These are phyloP conservation scores for Laupala kohalensis DNA, from an alignment of 1,140 invertebrate species.

Conservation along the genomic window DNA sequence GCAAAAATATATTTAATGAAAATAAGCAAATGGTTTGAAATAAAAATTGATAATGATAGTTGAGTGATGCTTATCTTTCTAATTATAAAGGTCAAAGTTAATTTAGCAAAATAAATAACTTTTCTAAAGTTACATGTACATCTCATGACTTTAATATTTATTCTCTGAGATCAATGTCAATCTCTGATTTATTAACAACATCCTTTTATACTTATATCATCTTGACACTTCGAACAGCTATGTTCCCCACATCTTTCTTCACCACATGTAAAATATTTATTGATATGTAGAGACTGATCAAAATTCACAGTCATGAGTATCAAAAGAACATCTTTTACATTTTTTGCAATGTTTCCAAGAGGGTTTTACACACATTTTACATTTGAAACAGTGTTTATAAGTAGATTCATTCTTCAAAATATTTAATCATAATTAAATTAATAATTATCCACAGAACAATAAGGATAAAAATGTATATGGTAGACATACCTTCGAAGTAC, in stretches of 20 bases:
- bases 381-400: constrained; percentile 62
- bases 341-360: constrained; percentile 62
- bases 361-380: constrained; percentile 69
- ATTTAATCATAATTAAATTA: neutral
- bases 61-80: no score
- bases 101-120: no score
- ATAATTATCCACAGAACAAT: neutral
- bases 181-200: no score
- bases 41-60: no score
- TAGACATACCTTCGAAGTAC: constrained; percentile 49
- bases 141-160: no score
- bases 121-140: no score
- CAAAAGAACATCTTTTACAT: constrained; percentile 51
- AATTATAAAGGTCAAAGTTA: no score
- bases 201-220: neutral
- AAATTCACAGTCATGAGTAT: constrained; percentile 44
- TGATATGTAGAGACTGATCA: constrained; percentile 1
- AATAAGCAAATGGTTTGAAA: no score
- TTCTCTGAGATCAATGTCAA: no score
- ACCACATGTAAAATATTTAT: constrained; percentile 5
- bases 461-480: neutral
- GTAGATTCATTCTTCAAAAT: constrained; percentile 48
- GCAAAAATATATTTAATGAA: no score
- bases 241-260: neutral
- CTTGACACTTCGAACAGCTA: neutral